Base-by-base conservation (phyloP, 2,888 invertebrate species). In the Dione vanillae region DNA sequence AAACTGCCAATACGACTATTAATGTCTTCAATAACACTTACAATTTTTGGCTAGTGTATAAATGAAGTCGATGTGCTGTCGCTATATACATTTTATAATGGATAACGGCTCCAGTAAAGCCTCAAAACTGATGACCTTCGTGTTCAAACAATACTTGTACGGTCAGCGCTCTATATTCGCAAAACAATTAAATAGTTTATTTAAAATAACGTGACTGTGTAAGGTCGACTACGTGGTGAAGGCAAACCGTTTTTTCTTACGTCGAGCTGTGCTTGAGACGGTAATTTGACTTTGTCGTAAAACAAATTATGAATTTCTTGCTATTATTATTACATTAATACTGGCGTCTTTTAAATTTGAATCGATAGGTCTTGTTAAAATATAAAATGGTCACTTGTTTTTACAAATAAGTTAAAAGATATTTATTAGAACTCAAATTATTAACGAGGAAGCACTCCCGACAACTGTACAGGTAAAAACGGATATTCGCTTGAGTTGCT, bases 401-500 rank as follows among this genome's bases (percentile, higher is more conserved):
- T 54, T 54, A n/a, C 1, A 54, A 35, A 37, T n/a, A n/a, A n/a
- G n/a, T 37, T 45, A 54, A 51, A 41, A 16, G 12, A 68, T 16
- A 67, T 54, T 16, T 45, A 19, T 52, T 41, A 19, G 52, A 62
- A 54, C 35, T 12, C 47, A 64, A 54, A 35, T 45, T 20, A 37
- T 41, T 62, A 64, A 62, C 40, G 54, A 69, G 62, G 64, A 69
- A 54, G 62, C 51, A 64, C 51, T 77, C 79, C 78, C 75, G 76
- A 78, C 76, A 74, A 74, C 73, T 72, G 78, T 75, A 74, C 76
- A 78, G 78, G 79, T 76, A 78, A 79, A 80, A 79, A 84, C 90
- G 91, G 91, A 91, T 89, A 84, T 87, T 85, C 89, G 91, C 87
- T 89, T 85, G 89, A 88, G 86, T 88, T 89, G 87, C 82, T 85